Conservation (phyloP, 2,888 invertebrate genomes). For the Ceriagrion tenellum region DNA sequence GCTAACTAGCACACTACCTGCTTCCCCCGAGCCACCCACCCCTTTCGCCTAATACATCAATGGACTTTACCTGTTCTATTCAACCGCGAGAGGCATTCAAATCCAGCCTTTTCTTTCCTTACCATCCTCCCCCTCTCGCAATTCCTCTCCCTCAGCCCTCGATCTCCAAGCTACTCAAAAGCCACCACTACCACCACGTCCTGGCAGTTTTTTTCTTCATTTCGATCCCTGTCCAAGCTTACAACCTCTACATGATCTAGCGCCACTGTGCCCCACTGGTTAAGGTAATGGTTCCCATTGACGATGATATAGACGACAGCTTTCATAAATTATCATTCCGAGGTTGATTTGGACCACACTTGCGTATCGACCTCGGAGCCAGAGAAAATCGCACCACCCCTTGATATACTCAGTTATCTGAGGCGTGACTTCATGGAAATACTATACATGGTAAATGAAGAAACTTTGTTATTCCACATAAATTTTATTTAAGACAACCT, state of each 20-base stretch:
- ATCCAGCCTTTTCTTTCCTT: not conserved
- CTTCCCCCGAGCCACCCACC: not conserved
- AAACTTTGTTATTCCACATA: too few relatives aligned
- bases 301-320: too few relatives aligned
- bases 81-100: not conserved
- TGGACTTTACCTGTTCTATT: constrained; percentile 49
- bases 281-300: too few relatives aligned
- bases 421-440: too few relatives aligned
- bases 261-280: too few relatives aligned
- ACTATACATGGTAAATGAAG: too few relatives aligned
- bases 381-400: too few relatives aligned
- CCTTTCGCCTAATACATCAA: not conserved
- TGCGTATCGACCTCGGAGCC: too few relatives aligned
- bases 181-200: not conserved
- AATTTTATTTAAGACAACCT: too few relatives aligned
- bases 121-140: not conserved
- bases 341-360: not conserved
- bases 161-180: not conserved
- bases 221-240: not conserved
- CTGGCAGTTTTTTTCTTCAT: not conserved
- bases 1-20: constrained; percentile 37
- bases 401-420: too few relatives aligned
- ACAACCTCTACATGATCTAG: not conserved
- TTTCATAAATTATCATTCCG: too few relatives aligned
- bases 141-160: not conserved